Conservation (phyloP, 2,113 vertebrate genomes). For the Muntiacus reevesi region DNA sequence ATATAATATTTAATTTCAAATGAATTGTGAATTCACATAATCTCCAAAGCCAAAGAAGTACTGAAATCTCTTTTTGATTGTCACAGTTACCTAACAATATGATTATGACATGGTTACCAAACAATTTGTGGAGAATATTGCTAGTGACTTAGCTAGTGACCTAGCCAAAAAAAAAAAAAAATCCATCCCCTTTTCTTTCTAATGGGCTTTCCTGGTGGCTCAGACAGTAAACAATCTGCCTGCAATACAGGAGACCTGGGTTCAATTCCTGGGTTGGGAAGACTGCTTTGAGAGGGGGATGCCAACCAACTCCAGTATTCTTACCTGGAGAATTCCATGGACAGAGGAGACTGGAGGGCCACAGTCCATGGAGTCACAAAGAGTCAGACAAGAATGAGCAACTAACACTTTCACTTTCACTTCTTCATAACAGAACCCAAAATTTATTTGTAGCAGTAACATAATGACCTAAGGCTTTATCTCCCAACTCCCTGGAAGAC, state of each 20-base stretch:
- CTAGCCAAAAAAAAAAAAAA: background rate
- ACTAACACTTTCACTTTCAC: background rate
- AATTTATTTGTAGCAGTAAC: background rate
- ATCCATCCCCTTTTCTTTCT: background rate
- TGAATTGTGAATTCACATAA: background rate
- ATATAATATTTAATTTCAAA: background rate
- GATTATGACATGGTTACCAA: background rate
- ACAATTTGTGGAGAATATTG: background rate
- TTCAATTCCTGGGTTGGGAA: background rate
- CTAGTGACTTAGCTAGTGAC: background rate
- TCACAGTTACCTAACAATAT: background rate
- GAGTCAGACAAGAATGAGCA: background rate
- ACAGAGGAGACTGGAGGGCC: background rate
- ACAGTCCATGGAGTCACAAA: background rate
- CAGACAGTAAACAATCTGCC: background rate
- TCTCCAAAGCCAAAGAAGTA: background rate
- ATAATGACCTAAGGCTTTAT: background rate
- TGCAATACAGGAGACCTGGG: background rate
- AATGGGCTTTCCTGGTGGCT: background rate
- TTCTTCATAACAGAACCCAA: background rate
- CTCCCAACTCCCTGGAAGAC: background rate
- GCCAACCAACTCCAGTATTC: background rate
- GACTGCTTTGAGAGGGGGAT: background rate
- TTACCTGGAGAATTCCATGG: background rate
- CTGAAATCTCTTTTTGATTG: background rate